Base-by-base conservation (phyloP, 92 coral and sea anemone genomes). In the Bergia sp. region DNA sequence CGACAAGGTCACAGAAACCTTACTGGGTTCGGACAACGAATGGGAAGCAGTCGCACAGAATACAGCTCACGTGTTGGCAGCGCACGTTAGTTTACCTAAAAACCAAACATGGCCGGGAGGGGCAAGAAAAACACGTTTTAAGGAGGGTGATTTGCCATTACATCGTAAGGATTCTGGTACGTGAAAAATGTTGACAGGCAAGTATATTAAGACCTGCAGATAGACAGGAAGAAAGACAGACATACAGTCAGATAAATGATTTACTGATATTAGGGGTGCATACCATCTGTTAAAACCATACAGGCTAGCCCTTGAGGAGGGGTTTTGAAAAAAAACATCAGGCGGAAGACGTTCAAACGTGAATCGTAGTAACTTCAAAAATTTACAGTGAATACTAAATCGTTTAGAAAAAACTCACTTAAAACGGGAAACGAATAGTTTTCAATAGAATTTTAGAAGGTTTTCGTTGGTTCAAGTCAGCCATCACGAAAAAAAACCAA, bases 61-160 rank as follows among this genome's bases (percentile, higher is more conserved):
- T 43, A 10, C 71, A 36, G 79, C 9, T 29, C 29, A 44, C 39
- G 7, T 69, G 21, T 45, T 18, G 76, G 42, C 42, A 23, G 47
- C 77, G 23, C 69, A 21, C 8, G 45, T 42, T 72, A 67, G 45
- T 36, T 37, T 45, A 72, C 3, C 67, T 1, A 71, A 49, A 10
- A 71, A 71, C 79, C 75, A 44, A 49, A 10, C 87, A 36, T 72
- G 87, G 87, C 87, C 87, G 55, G 87, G 79, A 5, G 87, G 67
- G 37, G 79, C 79, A 3, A 84, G 87, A 42, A 45, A 84, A 72
- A 3, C 45, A 9, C 23, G 37, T 37, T 84, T 69, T 66, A 55
- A 84, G 36, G 79, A 84, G 42, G 78, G 44, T 36, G 45, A 71
- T 2, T 79, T 71, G 1, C 78, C n/a, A 20, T 36, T 84, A 49